Conservation (phyloP, 2,888 invertebrate genomes). For the Mythimna impura region DNA sequence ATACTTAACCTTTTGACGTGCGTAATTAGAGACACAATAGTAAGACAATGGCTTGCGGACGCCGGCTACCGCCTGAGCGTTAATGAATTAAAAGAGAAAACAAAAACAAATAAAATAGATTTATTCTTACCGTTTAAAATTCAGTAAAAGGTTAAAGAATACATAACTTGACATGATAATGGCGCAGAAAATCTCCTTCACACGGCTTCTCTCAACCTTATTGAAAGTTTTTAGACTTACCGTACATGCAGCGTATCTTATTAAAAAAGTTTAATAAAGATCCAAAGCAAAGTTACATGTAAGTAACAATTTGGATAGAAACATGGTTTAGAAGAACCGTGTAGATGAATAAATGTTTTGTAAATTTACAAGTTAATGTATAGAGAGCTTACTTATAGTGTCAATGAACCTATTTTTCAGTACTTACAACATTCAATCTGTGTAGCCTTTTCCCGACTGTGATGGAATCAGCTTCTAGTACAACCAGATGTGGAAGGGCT, state of each 20-base stretch:
- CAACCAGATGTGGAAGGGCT: too few species aligned
- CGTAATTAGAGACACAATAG: too few species aligned
- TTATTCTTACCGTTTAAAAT: not conserved
- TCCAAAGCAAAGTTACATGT: not conserved
- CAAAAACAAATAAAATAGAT: too few species aligned
- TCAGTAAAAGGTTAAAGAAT: not conserved
- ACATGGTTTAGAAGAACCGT: not conserved
- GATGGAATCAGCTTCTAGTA: not conserved
- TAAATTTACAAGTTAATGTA: not conserved
- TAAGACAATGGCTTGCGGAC: too few species aligned
- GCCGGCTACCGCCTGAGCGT: too few species aligned
- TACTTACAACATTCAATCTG: not conserved
- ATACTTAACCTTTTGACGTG: too few species aligned
- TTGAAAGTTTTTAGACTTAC: constrained; percentile 4
- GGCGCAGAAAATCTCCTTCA: not conserved
- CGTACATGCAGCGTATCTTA: constrained; percentile 2
- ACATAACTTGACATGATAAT: constrained; percentile 24
- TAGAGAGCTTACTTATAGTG: not conserved
- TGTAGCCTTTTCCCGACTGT: not conserved
- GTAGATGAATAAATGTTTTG: not conserved
- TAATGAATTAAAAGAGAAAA: too few species aligned
- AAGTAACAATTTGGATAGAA: not conserved
- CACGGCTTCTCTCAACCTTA: constrained; percentile 8
- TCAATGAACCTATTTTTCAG: not conserved
- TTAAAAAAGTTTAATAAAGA: constrained; percentile 35